These are phyloP conservation scores for Abrostola triplasia DNA, from an alignment of 2,888 invertebrate genomes.

Conservation along the genomic window DNA sequence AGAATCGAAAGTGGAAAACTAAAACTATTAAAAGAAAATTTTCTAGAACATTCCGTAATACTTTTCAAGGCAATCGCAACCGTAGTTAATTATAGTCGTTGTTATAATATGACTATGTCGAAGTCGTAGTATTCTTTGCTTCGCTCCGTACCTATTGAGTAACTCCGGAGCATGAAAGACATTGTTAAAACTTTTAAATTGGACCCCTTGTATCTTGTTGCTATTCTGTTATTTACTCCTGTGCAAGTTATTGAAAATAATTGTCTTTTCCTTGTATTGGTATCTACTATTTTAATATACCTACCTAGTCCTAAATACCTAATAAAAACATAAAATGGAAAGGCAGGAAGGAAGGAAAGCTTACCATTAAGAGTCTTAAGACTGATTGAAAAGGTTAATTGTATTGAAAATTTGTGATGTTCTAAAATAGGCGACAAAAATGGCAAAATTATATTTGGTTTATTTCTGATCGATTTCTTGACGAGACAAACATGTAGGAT, in stretches of 20 bases:
- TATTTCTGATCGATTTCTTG: too few relatives aligned
- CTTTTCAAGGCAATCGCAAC: neutral
- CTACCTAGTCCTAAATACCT: neutral
- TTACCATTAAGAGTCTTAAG: too few relatives aligned
- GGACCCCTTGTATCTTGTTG: slow-evolving; percentile 44
- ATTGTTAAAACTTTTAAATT: slow-evolving; percentile 69
- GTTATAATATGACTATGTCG: slow-evolving; percentile 33
- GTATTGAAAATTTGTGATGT: too few relatives aligned
- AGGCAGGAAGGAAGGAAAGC: too few relatives aligned
- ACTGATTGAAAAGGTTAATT: too few relatives aligned
- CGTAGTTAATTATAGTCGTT: neutral
- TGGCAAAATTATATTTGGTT: too few relatives aligned
- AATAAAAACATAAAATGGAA: too few relatives aligned
- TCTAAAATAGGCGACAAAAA: too few relatives aligned
- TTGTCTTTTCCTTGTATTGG: slow-evolving; percentile 12
- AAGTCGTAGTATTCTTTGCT: slow-evolving; percentile 46
- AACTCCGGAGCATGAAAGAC: slow-evolving; percentile 40
- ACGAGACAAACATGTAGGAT: too few relatives aligned
- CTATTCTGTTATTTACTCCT: slow-evolving; percentile 37
- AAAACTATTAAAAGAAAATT: neutral
- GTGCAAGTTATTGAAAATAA: slow-evolving; percentile 40
- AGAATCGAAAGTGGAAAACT: too few relatives aligned
- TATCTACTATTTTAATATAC: neutral
- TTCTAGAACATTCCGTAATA: neutral
- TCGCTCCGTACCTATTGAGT: slow-evolving; percentile 48